Evolutionary conservation across 2,888 invertebrate genomes (phyloP), one percentile per base, ranked within the genome.

Genomic region (Fissipunctia ypsillon): DNA sequence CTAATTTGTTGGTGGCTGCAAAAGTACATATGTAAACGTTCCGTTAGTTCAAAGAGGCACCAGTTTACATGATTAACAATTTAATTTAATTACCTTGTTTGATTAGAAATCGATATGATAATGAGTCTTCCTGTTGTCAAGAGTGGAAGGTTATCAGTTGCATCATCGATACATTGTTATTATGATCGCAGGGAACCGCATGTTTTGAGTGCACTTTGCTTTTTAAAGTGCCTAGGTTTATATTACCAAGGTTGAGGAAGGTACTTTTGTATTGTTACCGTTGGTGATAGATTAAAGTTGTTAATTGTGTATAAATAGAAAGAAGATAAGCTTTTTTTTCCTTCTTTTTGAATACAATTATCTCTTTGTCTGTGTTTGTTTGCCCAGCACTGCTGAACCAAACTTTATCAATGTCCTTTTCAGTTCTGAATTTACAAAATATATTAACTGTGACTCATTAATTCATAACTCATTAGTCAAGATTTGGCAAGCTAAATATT

Each of bases 121-220:
- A n/a, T 31, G 25, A 35, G 38, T 48, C 57, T 69, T 64, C 59
- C 64, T 69, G 59, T 52, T 64, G 60, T 81, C 38, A 60, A 41
- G n/a, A 57, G 68, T 67, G 16, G 35, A 31, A 69, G 80, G 63
- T 72, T 76, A 76, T 81, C 81, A 68, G 48, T 65, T 41, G 31
- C 22, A 52, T 65, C 50, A 69, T 68, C 28, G 31, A 57, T 81
- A 31, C 31, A 43, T n/a, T n/a, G n/a, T n/a, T n/a, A 38, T 52
- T n/a, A 48, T 56, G 28, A 50, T 76, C 3, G 1, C 10, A 43
- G 43, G 10, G 22, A 38, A 35, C 31, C 0, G 35, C 3, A 3
- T 25, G 25, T 41, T 60, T 38, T 31, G 22, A 76, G 31, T 69
- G 60, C 68, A 65, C 56, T 66, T 64, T 41, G 28, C 0, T 66